A percentile compares a stretch with the other conserved stretches of the same genome.
phyloP scores from a whole-genome alignment of 1,140 invertebrate genomes.

The Hydropsyche tenuis region DNA sequence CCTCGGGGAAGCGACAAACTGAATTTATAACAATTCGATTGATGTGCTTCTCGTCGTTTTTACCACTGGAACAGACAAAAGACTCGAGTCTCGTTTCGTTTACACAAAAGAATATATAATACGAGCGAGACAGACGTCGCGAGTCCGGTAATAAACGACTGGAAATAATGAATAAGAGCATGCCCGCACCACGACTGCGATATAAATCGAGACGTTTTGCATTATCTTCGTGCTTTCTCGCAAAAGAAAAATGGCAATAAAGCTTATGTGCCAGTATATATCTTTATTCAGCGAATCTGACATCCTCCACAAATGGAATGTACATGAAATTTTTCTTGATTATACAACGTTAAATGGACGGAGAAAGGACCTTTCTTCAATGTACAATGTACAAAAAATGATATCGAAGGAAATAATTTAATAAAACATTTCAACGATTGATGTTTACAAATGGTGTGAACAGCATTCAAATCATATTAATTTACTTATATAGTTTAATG shows the following conservation, averaged over 20 bases:
- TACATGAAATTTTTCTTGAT: neutral
- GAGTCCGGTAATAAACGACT: neutral
- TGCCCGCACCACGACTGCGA: neutral
- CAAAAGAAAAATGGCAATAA: conserved; percentile 10
- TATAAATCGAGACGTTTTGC: conserved; percentile 9
- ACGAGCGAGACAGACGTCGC: no score
- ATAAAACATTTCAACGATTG: neutral
- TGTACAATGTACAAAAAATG: neutral
- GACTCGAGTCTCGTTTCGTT: no score
- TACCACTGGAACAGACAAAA: no score
- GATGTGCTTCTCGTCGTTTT: neutral
- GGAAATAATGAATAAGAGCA: conserved; percentile 9
- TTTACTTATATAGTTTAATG: no score
- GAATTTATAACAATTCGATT: conserved; percentile 18
- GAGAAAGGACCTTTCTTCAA: neutral
- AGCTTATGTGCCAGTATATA: conserved; percentile 1
- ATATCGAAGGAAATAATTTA: neutral
- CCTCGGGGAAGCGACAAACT: conserved; percentile 23
- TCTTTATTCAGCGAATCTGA: conserved; percentile 1
- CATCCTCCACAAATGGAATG: neutral
- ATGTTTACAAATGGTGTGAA: neutral
- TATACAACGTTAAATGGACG: neutral
- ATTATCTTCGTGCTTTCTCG: neutral
- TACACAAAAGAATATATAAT: no score
- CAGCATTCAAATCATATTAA: no score